These are phyloP conservation scores for Polypterus senegalus DNA, from an alignment of 2,113 vertebrate genomes.

Conservation along the genomic window DNA sequence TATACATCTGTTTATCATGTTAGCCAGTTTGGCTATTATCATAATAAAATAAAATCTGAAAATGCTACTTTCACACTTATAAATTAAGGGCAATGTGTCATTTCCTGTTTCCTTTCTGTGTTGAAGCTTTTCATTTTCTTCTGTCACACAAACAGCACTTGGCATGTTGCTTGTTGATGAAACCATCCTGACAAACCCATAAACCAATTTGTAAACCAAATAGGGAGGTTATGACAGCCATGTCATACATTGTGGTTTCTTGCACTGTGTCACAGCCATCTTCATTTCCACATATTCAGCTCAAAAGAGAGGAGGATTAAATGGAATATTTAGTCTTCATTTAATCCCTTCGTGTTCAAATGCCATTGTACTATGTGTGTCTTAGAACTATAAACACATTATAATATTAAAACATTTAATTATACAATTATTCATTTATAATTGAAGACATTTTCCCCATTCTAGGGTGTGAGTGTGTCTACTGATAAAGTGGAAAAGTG, in stretches of 20 bases:
- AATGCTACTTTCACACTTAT: background rate
- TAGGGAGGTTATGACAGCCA: constrained; percentile 26
- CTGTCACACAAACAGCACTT: constrained; percentile 28
- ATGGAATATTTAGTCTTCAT: constrained; percentile 21
- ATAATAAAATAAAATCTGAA: too few relatives aligned
- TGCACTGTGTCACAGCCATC: constrained; percentile 21
- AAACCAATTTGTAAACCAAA: constrained; percentile 32
- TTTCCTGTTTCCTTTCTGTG: constrained; percentile 28
- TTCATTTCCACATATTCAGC: constrained; percentile 28
- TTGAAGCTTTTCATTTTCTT: constrained; percentile 24
- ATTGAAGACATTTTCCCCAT: too few relatives aligned
- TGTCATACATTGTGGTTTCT: constrained; percentile 25
- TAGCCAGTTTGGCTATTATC: too few relatives aligned
- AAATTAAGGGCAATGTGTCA: background rate
- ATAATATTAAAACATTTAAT: too few relatives aligned
- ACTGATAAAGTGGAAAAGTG: too few relatives aligned
- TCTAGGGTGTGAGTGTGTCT: too few relatives aligned
- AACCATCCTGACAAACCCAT: constrained; percentile 20
- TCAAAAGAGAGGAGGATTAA: constrained; percentile 27
- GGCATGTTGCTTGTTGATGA: constrained; percentile 27
- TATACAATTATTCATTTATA: too few relatives aligned
- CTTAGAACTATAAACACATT: too few relatives aligned
- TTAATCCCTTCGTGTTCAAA: background rate
- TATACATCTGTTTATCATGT: too few relatives aligned
- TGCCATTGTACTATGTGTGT: too few relatives aligned